Conservation (phyloP, 2,888 invertebrate genomes). For the Drosophila cracens region DNA sequence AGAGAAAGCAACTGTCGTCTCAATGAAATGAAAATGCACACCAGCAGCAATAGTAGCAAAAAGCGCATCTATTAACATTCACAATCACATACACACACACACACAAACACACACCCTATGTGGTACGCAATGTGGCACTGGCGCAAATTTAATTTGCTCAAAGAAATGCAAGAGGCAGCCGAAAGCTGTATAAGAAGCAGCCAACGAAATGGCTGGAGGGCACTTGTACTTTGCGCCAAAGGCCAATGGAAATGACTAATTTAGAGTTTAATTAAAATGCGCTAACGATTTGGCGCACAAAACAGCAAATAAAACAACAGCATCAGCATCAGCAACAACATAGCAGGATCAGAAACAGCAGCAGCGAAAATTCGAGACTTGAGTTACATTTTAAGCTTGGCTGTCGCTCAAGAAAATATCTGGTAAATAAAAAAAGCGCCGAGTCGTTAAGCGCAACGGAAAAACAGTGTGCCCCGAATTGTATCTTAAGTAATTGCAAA, state of each 20-base stretch:
- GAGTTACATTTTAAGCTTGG: slow-evolving; percentile 53
- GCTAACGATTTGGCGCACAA: slow-evolving; percentile 71
- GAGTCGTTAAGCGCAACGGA: slow-evolving; percentile 39
- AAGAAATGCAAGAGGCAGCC: slow-evolving; percentile 46
- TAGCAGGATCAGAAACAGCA: slow-evolving; percentile 15
- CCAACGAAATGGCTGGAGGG: slow-evolving; percentile 23
- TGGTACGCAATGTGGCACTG: slow-evolving; percentile 58
- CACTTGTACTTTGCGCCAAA: slow-evolving; percentile 69
- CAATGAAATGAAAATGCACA: slow-evolving; percentile 75
- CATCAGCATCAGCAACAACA: slow-evolving; percentile 14
- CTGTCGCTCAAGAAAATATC: slow-evolving; percentile 67
- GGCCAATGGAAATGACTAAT: slow-evolving; percentile 78
- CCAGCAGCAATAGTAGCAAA: slow-evolving; percentile 54
- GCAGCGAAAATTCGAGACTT: slow-evolving; percentile 21
- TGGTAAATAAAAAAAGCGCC: slow-evolving; percentile 59
- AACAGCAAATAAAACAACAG: slow-evolving; percentile 30
- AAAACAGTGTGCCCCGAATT: slow-evolving; percentile 27
- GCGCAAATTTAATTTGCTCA: slow-evolving; percentile 52
- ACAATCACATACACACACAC: slow-evolving; percentile 26
- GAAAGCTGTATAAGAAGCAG: slow-evolving; percentile 8
- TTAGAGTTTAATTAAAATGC: slow-evolving; percentile 78
- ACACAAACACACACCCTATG: slow-evolving; percentile 23
- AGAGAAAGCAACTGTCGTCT: slow-evolving; percentile 65
- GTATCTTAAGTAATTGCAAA: slow-evolving; percentile 63
- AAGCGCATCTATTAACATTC: slow-evolving; percentile 71